Conservation (phyloP, 1,140 invertebrate genomes). For the Scaptodrosophila lebanonensis region DNA sequence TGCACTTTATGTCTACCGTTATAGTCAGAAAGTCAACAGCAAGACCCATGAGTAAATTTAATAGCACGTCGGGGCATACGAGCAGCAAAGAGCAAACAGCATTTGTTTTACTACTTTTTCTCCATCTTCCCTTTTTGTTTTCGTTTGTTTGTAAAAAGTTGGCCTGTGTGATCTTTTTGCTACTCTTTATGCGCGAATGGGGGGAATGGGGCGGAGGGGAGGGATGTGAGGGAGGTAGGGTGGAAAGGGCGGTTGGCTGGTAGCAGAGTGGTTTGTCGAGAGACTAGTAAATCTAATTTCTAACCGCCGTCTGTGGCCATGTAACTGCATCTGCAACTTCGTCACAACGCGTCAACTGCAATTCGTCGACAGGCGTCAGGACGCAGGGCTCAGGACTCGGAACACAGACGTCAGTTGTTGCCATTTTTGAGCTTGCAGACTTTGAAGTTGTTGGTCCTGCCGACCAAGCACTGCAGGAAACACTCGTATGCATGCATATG, state of each 20-base stretch:
- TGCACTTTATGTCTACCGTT: slow-evolving; percentile 27
- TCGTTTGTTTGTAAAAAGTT: slow-evolving; percentile 21
- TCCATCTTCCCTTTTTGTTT: too few relatives aligned
- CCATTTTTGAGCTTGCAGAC: slow-evolving; percentile 65
- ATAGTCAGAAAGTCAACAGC: slow-evolving; percentile 57
- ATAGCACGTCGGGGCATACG: slow-evolving; percentile 53
- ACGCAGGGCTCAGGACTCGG: too few relatives aligned
- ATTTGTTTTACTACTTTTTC: slow-evolving; percentile 56
- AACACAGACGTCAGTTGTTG: slow-evolving; percentile 49
- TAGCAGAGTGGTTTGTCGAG: slow-evolving; percentile 34
- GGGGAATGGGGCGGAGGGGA: slow-evolving; percentile 29
- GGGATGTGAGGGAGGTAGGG: slow-evolving; percentile 9
- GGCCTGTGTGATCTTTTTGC: slow-evolving; percentile 54
- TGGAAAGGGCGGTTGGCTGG: slow-evolving; percentile 31
- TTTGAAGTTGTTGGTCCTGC: slow-evolving; percentile 55
- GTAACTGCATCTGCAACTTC: slow-evolving; percentile 62
- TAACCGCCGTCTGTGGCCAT: slow-evolving; percentile 39
- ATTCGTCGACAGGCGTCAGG: slow-evolving; percentile 24
- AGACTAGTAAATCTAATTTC: slow-evolving; percentile 72
- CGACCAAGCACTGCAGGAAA: slow-evolving; percentile 35
- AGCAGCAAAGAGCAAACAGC: slow-evolving; percentile 41
- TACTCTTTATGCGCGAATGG: slow-evolving; percentile 30
- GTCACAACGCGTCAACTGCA: slow-evolving; percentile 62
- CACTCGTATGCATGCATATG: slow-evolving; percentile 7
- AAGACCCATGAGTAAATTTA: slow-evolving; percentile 60